Evolutionary conservation across 2,888 invertebrate species (phyloP).

Genomic region (Drosophila buzzatii): DNA sequence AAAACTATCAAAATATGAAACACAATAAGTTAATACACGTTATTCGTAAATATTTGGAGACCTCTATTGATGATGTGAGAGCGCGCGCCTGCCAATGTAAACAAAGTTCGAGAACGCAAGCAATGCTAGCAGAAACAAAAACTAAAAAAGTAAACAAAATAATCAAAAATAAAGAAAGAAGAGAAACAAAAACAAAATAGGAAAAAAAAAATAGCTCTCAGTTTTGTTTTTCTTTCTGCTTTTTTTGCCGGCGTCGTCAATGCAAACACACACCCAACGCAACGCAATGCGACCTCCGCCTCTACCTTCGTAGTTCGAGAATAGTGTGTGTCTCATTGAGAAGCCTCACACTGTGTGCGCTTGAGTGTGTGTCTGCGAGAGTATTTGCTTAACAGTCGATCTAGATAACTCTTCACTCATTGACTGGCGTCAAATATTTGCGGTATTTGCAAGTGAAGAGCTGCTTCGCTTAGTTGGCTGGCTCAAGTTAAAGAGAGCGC

Average conservation of each 20-base stretch:
- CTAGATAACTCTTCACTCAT: slow-evolving; percentile 34
- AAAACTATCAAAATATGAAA: slow-evolving; percentile 4
- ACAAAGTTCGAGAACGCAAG: slow-evolving; percentile 45
- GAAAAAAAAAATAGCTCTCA: slow-evolving; percentile 8
- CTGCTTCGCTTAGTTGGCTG: slow-evolving; percentile 14
- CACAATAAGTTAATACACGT: slow-evolving; percentile 38
- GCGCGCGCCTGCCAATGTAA: slow-evolving; percentile 57
- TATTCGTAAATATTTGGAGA: slow-evolving; percentile 45
- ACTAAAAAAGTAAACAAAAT: slow-evolving; percentile 18
- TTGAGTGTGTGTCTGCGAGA: slow-evolving; percentile 25
- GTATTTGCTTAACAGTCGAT: slow-evolving; percentile 33
- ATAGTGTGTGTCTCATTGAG: slow-evolving; percentile 21
- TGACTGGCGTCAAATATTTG: slow-evolving; percentile 21
- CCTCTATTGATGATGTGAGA: slow-evolving; percentile 32
- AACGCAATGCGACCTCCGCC: slow-evolving; percentile 49
- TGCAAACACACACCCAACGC: slow-evolving; percentile 54
- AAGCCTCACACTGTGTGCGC: slow-evolving; percentile 15
- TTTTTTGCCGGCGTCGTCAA: slow-evolving; percentile 41
- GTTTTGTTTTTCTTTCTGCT: slow-evolving; percentile 11
- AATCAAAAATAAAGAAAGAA: slow-evolving; percentile 10
- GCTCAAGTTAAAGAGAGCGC: background rate
- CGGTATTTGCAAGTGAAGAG: slow-evolving; percentile 11
- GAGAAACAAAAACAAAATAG: slow-evolving; percentile 5
- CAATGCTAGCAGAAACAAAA: slow-evolving; percentile 30
- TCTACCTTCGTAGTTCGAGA: slow-evolving; percentile 37